These are phyloP conservation scores for Austrolebias charrua DNA, from an alignment of 2,797 vertebrate genomes.

Conservation along the genomic window DNA sequence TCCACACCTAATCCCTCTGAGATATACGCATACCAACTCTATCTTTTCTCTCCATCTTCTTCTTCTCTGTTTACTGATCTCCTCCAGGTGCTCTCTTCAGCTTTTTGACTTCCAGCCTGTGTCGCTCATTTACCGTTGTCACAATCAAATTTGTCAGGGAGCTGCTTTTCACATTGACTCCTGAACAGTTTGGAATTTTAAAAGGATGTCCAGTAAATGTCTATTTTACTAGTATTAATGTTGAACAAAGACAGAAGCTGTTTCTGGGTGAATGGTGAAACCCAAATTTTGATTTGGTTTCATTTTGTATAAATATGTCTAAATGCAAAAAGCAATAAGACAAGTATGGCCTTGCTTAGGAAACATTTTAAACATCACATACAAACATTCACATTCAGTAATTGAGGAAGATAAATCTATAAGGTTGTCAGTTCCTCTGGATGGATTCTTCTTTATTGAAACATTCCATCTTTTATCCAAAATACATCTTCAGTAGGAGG, in stretches of 20 bases:
- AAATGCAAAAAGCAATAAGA: neutral
- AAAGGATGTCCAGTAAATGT: neutral
- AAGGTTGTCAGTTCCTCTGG: too few relatives aligned
- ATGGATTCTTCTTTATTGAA: too few relatives aligned
- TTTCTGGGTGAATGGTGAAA: neutral
- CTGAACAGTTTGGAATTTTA: neutral
- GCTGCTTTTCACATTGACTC: neutral
- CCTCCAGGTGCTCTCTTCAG: constrained; percentile 24
- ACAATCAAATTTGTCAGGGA: neutral
- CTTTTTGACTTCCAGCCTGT: neutral
- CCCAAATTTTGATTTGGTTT: neutral
- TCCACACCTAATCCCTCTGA: constrained; percentile 31
- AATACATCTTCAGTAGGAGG: too few relatives aligned
- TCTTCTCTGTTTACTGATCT: constrained; percentile 43
- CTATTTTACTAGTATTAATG: neutral
- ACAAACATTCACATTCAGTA: too few relatives aligned
- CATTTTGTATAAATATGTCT: neutral
- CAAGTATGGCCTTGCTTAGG: neutral
- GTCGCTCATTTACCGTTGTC: neutral
- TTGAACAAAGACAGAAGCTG: neutral
- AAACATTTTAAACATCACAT: neutral
- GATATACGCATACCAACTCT: constrained; percentile 37
- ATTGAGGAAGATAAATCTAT: too few relatives aligned
- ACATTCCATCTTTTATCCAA: too few relatives aligned
- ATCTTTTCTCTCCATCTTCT: constrained; percentile 36